These are phyloP conservation scores for Bradypodion pumilum DNA, from an alignment of 2,797 vertebrate species.

Conservation along the genomic window DNA sequence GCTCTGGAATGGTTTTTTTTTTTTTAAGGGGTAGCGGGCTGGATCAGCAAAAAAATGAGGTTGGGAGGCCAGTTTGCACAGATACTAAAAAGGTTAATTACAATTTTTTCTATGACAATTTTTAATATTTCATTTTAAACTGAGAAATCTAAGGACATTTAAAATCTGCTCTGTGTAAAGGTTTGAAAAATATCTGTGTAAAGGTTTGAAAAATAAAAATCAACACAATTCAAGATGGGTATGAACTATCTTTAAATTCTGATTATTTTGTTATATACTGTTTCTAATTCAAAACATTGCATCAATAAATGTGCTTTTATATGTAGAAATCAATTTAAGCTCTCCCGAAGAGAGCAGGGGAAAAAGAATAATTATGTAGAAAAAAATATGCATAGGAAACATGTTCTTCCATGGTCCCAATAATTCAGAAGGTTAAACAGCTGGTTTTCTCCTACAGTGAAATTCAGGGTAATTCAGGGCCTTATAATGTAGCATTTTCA, in stretches of 20 bases:
- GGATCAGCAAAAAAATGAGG: conserved; percentile 58
- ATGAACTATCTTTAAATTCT: conserved; percentile 53
- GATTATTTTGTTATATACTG: conserved; percentile 25
- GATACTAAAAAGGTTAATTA: conserved; percentile 72
- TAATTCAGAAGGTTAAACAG: not conserved
- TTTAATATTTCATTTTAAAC: conserved; percentile 68
- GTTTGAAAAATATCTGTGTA: conserved; percentile 61
- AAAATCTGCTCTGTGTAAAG: conserved; percentile 68
- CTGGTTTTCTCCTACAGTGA: conserved; percentile 20
- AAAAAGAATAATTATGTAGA: conserved; percentile 12
- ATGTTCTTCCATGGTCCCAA: conserved; percentile 7
- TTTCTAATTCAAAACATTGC: conserved; percentile 26
- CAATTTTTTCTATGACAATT: conserved; percentile 76
- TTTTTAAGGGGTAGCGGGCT: too few relatives aligned
- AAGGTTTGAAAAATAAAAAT: conserved; percentile 58
- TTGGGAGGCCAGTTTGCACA: conserved; percentile 61
- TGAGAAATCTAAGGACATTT: conserved; percentile 71
- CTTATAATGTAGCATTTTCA: conserved; percentile 26
- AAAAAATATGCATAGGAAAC: not conserved
- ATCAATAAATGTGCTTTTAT: conserved; percentile 21
- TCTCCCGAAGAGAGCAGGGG: conserved; percentile 42
- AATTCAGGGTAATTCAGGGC: not conserved
- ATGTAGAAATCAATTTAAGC: conserved; percentile 17
- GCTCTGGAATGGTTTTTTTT: conserved; percentile 53
- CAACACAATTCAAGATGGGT: conserved; percentile 49